These are phyloP conservation scores for Pyralis farinalis DNA, from an alignment of 2,888 invertebrate genomes.

Conservation along the genomic window DNA sequence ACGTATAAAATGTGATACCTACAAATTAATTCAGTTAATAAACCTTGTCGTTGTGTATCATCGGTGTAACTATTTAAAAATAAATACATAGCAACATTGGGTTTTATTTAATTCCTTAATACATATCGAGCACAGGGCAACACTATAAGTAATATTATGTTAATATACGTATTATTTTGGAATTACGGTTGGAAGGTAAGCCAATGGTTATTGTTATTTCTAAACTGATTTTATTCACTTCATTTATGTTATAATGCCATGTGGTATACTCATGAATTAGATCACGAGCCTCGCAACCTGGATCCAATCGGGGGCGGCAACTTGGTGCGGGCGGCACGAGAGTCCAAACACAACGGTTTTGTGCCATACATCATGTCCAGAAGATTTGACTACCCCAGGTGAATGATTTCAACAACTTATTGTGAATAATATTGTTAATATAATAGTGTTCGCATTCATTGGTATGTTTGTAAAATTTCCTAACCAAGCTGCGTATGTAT, in stretches of 20 bases:
- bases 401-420: conserved; percentile 12
- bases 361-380: conserved; percentile 40
- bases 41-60: conserved; percentile 5
- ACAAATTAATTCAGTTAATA: conserved; percentile 7
- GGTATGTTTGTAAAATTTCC: no score
- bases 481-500: no score
- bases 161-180: no score
- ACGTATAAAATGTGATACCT: conserved; percentile 17
- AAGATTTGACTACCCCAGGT: conserved; percentile 46
- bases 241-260: neutral
- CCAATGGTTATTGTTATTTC: no score
- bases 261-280: conserved; percentile 32
- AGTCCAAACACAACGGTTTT: conserved; percentile 39
- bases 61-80: conserved; percentile 9
- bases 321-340: conserved; percentile 57
- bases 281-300: conserved; percentile 61
- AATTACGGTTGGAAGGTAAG: no score
- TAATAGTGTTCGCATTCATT: no score
- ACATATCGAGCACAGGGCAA: no score
- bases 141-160: no score
- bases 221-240: no score
- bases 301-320: conserved; percentile 62
- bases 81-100: conserved; percentile 12
- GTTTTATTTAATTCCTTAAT: no score
- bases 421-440: no score